Percentiles rank a stretch among this genome's conserved stretches.
These are phyloP conservation scores for Pantherophis vulpinus DNA, from an alignment of 2,797 vertebrate species.

Conservation along the genomic window DNA sequence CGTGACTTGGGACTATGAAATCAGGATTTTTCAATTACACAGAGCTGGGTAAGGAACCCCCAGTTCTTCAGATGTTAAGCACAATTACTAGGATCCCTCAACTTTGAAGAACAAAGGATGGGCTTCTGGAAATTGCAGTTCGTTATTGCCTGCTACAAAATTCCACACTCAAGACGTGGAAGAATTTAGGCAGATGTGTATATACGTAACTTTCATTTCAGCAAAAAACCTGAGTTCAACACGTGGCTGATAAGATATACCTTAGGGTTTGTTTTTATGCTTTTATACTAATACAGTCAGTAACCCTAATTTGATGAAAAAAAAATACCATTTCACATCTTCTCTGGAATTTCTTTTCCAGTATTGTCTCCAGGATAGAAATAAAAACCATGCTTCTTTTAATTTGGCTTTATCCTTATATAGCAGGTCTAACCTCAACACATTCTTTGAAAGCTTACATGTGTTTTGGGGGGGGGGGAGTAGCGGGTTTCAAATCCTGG, in stretches of 20 bases:
- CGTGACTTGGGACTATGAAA: neutral
- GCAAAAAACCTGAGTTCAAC: neutral
- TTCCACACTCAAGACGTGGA: neutral
- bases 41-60: neutral
- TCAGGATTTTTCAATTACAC: neutral
- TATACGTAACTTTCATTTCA: neutral
- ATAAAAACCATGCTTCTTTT: neutral
- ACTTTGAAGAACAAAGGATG: neutral
- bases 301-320: neutral
- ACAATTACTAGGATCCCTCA: neutral
- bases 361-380: neutral
- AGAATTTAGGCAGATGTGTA: neutral
- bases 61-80: neutral
- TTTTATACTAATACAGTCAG: neutral
- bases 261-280: neutral
- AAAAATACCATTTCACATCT: neutral
- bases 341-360: neutral
- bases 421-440: neutral
- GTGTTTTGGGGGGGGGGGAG: neutral
- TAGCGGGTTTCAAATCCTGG: no score
- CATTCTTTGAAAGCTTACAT: neutral
- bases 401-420: neutral
- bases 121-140: neutral
- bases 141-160: neutral
- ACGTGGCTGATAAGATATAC: neutral